Conservation (phyloP, 2,113 vertebrate species). For the Corythoichthys haematopterus region DNA sequence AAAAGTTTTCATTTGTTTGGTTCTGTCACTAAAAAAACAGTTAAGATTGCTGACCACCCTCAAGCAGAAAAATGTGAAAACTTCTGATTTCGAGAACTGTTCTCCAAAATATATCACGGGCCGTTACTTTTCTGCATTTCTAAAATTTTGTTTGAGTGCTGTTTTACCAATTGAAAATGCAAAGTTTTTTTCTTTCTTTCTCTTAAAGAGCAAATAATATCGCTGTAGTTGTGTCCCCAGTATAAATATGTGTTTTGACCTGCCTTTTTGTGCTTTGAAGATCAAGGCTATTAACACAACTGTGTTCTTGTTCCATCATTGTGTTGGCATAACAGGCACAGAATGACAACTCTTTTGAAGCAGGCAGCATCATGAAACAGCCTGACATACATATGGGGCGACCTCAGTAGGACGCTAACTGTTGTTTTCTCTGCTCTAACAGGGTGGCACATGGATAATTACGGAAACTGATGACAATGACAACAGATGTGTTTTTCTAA, state of each 20-base stretch:
- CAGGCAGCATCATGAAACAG: conserved; percentile 27
- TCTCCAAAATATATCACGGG: neutral
- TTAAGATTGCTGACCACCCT: neutral
- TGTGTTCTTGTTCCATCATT: conserved; percentile 54
- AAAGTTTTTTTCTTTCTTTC: conserved; percentile 20
- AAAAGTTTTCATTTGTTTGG: neutral
- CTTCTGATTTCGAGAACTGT: neutral
- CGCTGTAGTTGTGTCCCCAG: conserved; percentile 25
- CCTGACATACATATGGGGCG: conserved; percentile 31
- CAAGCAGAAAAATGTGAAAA: neutral
- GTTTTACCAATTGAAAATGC: conserved; percentile 37
- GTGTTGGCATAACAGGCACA: conserved; percentile 54
- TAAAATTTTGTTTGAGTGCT: conserved; percentile 23
- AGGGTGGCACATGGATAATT: conserved; percentile 60
- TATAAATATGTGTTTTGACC: conserved; percentile 45
- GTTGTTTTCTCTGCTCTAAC: conserved; percentile 61
- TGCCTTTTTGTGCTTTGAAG: conserved; percentile 46
- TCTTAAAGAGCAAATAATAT: neutral
- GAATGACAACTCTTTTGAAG: conserved; percentile 64
- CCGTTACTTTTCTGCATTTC: neutral
- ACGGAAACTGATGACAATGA: conserved; percentile 68
- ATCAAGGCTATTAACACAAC: conserved; percentile 34
- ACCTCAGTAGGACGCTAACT: conserved; percentile 57
- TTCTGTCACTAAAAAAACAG: neutral
- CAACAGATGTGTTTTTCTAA: conserved; percentile 69